Conservation (phyloP, 2,888 invertebrate species). For the Melanostoma scalare region DNA sequence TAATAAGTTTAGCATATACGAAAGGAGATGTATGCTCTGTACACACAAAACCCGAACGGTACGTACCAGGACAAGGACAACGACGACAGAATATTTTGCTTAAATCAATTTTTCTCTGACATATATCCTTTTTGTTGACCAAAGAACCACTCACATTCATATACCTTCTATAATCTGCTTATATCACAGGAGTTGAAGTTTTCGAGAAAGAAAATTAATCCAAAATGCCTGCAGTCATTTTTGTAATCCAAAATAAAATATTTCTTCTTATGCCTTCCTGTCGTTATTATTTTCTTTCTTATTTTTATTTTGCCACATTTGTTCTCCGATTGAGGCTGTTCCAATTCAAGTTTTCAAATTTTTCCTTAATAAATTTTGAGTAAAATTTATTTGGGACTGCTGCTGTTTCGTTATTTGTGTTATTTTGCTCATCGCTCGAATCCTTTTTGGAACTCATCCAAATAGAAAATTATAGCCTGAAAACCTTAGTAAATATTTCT, state of each 20-base stretch:
- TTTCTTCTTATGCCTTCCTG: conserved; percentile 1
- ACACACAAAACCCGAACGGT: background rate
- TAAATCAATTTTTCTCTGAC: conserved; percentile 45
- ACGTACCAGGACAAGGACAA: no score
- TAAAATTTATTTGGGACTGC: background rate
- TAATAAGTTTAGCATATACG: background rate
- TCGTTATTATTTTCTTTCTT: background rate
- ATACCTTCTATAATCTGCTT: conserved; percentile 16
- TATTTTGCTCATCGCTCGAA: background rate
- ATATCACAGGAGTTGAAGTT: background rate
- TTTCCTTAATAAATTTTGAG: conserved; percentile 35
- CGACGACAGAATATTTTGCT: conserved; percentile 7
- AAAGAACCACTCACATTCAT: background rate
- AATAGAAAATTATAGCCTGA: conserved; percentile 31
- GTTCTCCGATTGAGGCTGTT: conserved; percentile 38
- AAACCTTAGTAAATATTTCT: conserved; percentile 55
- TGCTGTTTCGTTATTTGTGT: conserved; percentile 11
- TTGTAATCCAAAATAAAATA: conserved; percentile 9
- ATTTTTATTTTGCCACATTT: conserved; percentile 3
- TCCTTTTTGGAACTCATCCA: conserved; percentile 57
- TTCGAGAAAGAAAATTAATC: background rate
- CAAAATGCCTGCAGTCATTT: conserved; percentile 7
- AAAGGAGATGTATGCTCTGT: background rate
- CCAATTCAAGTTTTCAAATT: conserved; percentile 20
- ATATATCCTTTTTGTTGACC: background rate